Base-by-base conservation (phyloP, 2,113 vertebrate genomes). In the Sinocyclocheilus maitianheensis region DNA sequence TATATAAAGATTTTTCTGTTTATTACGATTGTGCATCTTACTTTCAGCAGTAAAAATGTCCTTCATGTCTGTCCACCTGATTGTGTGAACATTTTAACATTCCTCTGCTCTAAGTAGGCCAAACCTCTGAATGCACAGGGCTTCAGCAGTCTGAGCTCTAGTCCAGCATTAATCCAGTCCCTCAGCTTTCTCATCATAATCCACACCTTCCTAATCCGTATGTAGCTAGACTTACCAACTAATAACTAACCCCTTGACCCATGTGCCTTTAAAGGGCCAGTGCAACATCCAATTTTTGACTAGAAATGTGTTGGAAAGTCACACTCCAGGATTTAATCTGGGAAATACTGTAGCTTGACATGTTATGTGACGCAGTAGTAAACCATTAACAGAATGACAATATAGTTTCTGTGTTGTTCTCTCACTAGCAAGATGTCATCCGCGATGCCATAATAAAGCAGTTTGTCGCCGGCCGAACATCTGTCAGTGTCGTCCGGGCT, bases 401-500 rank as follows among this genome's bases (percentile, higher is more conserved):
- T 18, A 37, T 71, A 10, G 30, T 71, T 22, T 72, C 18, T 26
- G 16, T 77, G n/a, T 30, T 85, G 11, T 51, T 77, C 10, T 81
- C 51, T 77, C 20, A 63, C 22, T 55, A 94, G 94, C 88, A 63
- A 89, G 88, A 18, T 93, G 93, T 89, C 69, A 87, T 84, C 90
- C 91, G 53, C 89, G 69, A 13, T 93, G 92, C 22, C 87, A 30
- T 62, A 85, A 90, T 11, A 55, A 51, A 16, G 86, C 85, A 0
- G 2, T 82, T 22, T 94, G 94, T 55, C 90, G 69, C 3, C 85
- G 14, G n/a, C 53, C 69, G 1, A 90, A 89, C 74, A 77, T 34
- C 26, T 94, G 94, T 12, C 46, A 76, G 58, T 93, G 92, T 79
- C 86, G 55, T 1, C 69, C 2, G 3, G 91, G 89, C 72, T 93